Percentiles rank a stretch among this genome's conserved stretches.
Evolutionary conservation across 2,888 invertebrate genomes (phyloP).

Genomic region (Oeneis ivallda): DNA sequence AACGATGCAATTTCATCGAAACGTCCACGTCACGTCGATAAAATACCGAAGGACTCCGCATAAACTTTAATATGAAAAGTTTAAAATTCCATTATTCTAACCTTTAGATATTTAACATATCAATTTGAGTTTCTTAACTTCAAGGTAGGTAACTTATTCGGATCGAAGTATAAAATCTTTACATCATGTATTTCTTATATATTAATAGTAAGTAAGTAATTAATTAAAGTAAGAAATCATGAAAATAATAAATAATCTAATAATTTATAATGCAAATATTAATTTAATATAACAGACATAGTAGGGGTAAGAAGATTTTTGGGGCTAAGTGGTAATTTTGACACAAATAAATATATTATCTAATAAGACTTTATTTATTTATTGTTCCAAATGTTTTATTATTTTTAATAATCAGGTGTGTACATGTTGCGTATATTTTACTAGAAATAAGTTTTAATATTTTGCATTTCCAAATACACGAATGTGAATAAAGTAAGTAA

Average conservation of each 20-base stretch:
- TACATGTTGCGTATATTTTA: neutral
- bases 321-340: too few relatives aligned
- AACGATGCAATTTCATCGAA: neutral
- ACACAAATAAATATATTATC: too few relatives aligned
- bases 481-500: neutral
- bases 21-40: neutral
- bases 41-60: constrained; percentile 5
- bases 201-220: neutral
- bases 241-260: neutral
- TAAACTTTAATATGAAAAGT: constrained; percentile 21
- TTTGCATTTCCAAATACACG: neutral
- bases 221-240: neutral
- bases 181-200: neutral
- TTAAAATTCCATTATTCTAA: neutral
- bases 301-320: too few relatives aligned
- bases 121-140: constrained; percentile 5
- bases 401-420: neutral
- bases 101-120: neutral
- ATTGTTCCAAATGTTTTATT: too few relatives aligned
- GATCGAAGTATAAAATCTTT: neutral
- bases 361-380: too few relatives aligned
- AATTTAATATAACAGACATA: neutral
- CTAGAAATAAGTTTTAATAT: neutral
- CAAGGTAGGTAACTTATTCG: neutral
- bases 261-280: neutral